A percentile compares a stretch with the other conserved stretches of the same genome.
These are phyloP conservation scores for Ibidorhyncha struthersii DNA, from an alignment of 2,113 vertebrate genomes.

Conservation along the genomic window DNA sequence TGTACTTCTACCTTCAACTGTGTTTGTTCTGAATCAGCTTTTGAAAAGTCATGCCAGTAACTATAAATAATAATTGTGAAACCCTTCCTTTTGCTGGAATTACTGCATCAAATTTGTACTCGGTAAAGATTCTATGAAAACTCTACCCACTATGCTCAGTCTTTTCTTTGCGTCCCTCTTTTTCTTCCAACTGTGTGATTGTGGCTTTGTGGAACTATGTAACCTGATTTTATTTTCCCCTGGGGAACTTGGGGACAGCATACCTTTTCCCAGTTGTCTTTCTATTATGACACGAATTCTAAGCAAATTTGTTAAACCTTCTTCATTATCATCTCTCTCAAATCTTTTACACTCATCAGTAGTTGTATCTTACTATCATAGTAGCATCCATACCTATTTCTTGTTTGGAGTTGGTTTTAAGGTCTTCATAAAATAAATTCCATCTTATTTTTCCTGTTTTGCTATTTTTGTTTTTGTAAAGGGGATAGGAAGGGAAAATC, in stretches of 20 bases:
- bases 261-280: neutral
- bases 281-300: neutral
- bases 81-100: neutral
- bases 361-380: neutral
- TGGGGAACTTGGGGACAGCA: accelerated
- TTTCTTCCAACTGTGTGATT: neutral
- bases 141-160: neutral
- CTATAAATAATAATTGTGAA: neutral
- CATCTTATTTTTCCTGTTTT: neutral
- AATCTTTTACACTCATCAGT: neutral
- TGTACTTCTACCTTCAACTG: neutral
- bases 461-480: neutral
- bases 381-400: neutral
- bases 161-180: neutral
- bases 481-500: neutral
- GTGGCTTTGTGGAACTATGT: neutral
- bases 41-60: neutral
- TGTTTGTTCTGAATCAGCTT: neutral
- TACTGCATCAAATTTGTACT: neutral
- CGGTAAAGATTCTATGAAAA: neutral
- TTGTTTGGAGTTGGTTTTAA: neutral
- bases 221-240: neutral
- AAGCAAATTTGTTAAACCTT: neutral
- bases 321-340: neutral
- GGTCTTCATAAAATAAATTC: neutral